phyloP scores from a whole-genome alignment of 2,888 invertebrate species.

The Lutraria lutraria region DNA sequence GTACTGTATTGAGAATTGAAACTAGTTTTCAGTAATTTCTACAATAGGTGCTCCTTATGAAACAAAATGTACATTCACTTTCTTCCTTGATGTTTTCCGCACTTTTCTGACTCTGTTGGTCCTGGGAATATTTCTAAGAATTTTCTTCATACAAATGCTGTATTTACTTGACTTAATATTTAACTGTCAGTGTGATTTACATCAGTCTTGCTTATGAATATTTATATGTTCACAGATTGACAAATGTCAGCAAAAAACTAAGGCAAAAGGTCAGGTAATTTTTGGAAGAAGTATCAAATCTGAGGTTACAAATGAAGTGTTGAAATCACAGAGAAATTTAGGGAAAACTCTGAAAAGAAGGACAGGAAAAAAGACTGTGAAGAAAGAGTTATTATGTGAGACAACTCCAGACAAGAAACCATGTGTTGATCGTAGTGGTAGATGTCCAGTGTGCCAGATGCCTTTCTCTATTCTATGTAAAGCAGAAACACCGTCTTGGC shows the following conservation, averaged over 20 bases:
- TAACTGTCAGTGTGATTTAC: neutral
- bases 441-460: conserved; percentile 63
- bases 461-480: conserved; percentile 54
- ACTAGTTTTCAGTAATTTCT: neutral
- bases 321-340: neutral
- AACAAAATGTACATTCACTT: neutral
- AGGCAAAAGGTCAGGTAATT: neutral
- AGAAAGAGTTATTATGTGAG: neutral
- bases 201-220: neutral
- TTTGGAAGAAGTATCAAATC: neutral
- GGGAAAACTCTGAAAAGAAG: neutral
- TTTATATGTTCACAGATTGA: neutral
- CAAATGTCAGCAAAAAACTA: neutral
- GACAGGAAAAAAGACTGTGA: neutral
- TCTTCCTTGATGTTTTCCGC: neutral
- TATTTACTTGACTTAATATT: neutral
- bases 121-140: neutral
- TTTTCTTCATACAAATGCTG: neutral
- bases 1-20: neutral
- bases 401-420: conserved; percentile 17
- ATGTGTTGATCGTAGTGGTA: conserved; percentile 27
- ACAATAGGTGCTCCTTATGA: neutral
- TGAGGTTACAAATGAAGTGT: neutral
- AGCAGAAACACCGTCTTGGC: conserved; percentile 57
- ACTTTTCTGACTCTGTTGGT: neutral